phyloP scores from a whole-genome alignment of 1,140 invertebrate genomes.

The Mizuhopecten yessoensis region DNA sequence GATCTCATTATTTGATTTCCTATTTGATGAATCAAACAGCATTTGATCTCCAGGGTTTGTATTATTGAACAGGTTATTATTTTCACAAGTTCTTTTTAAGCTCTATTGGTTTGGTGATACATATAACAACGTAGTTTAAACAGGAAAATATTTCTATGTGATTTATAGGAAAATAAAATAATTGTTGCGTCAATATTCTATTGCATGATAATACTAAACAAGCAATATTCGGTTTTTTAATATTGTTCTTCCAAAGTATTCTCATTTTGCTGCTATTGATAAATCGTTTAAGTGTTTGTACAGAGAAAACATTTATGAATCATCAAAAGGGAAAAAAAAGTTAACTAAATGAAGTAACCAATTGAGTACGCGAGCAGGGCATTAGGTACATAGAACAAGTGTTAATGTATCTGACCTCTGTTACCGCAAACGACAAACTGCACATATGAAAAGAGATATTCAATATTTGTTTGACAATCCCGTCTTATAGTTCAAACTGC shows the following conservation, averaged over 20 bases:
- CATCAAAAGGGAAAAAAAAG: not conserved
- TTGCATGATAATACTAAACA: not conserved
- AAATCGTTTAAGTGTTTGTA: not conserved
- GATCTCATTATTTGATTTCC: not conserved
- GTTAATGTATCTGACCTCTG: not conserved
- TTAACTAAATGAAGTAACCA: not conserved
- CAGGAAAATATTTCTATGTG: not conserved
- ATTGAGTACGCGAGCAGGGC: not conserved
- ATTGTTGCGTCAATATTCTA: too few relatives aligned
- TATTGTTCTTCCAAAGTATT: not conserved
- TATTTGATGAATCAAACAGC: not conserved
- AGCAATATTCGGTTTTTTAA: not conserved
- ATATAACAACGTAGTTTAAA: not conserved
- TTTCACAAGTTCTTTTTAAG: not conserved
- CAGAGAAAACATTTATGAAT: not conserved
- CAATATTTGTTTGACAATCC: constrained; percentile 8
- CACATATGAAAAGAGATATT: not conserved
- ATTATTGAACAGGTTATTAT: not conserved
- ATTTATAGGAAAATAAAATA: too few relatives aligned
- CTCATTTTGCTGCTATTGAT: not conserved
- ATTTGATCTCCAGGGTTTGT: not conserved
- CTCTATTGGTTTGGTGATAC: not conserved
- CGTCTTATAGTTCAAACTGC: not conserved
- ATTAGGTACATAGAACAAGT: not conserved
- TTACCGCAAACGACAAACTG: not conserved